Conservation (phyloP, 2,797 vertebrate genomes). For the Hirundo rustica region DNA sequence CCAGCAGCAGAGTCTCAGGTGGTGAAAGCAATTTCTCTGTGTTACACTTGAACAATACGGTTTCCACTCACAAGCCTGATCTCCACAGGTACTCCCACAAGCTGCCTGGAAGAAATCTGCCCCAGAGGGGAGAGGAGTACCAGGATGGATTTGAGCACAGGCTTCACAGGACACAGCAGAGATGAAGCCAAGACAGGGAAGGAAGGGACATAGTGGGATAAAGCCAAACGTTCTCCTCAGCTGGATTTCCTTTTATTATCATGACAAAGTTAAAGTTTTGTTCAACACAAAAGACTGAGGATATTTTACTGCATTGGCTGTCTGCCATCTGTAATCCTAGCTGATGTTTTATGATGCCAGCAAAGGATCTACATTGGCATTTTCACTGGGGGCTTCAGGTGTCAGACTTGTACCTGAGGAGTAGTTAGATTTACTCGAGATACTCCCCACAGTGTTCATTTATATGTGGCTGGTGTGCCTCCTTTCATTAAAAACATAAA, state of each 20-base stretch:
- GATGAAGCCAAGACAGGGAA: background rate
- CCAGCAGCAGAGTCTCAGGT: background rate
- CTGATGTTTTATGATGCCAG: background rate
- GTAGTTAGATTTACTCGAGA: background rate
- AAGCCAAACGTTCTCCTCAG: background rate
- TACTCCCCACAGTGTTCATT: background rate
- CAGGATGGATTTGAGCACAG: background rate
- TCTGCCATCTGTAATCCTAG: background rate
- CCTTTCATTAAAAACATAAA: background rate
- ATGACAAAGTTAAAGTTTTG: background rate
- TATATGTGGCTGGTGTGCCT: background rate
- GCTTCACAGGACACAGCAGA: background rate
- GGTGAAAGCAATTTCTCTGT: background rate
- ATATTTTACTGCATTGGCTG: background rate
- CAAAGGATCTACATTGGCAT: accelerated
- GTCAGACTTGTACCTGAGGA: background rate
- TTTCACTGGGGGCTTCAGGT: background rate
- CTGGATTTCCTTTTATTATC: background rate
- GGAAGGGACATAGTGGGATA: background rate
- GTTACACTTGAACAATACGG: background rate
- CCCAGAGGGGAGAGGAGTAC: accelerated
- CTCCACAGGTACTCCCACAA: background rate
- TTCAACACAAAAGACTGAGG: background rate
- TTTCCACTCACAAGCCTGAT: background rate
- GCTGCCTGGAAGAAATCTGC: background rate